Evolutionary conservation across 2,113 vertebrate genomes (phyloP), one percentile per base, ranked within the genome.

Genomic region (Pseudorhombus dupliciocellatus): DNA sequence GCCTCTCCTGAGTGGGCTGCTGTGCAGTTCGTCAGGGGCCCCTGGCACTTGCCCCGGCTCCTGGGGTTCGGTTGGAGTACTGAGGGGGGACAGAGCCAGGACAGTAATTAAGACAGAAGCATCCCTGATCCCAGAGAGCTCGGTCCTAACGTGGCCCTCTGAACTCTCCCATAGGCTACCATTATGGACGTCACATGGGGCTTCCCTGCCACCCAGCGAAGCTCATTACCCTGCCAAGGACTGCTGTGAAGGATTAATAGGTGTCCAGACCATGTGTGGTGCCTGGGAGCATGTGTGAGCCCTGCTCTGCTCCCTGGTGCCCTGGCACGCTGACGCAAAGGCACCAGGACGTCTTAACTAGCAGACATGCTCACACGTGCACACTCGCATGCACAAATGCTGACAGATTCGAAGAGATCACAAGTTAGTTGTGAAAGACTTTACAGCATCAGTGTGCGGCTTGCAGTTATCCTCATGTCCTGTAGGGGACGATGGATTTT

Each of bases 151-250:
- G 73, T 78, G 79, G 82, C 79, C 81, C 69, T 83, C 66, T 70
- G 77, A 74, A 61, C 75, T 85, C 66, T 82, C 82, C 75, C 42
- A 59, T 81, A 73, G 77, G 83, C 88, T 86, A 78, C 80, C 84
- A 78, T 90, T 88, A 48, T 21, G 46, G 77, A 79, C 50, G 80
- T 91, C 88, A 88, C 71, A 81, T 74, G 4, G 58, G 88, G 87
- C 78, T 80, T 79, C 52, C 58, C 70, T 75, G 75, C 60, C 77
- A 81, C 89, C 90, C 76, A 87, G 85, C 55, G 90, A 93, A 92
- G 92, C 93, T 95, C 91, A 94, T 95, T 94, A 93, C 90, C 80
- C 65, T 87, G 83, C 75, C 90, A 88, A 88, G 79, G 75, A 86
- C 87, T 85, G 85, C 70, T 81, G 73, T 86, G 82, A 86, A 93